Evolutionary conservation across 2,113 vertebrate genomes (phyloP).

Genomic region (Leptosomus discolor): DNA sequence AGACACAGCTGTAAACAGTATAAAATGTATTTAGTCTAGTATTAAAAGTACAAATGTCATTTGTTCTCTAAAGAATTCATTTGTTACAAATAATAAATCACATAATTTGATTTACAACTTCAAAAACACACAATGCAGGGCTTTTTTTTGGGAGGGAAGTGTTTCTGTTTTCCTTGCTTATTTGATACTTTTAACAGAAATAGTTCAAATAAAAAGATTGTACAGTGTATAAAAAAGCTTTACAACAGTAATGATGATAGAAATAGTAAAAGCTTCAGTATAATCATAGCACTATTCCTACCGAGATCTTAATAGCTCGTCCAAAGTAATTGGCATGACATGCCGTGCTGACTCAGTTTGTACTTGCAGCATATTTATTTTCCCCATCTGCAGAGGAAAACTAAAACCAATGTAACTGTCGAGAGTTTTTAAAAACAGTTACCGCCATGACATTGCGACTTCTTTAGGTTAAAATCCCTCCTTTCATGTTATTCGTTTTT

Average conservation of each 20-base stretch:
- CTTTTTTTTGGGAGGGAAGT: background rate
- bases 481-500: background rate
- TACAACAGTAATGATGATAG: background rate
- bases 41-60: background rate
- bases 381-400: background rate
- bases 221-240: background rate
- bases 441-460: background rate
- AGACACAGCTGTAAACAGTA: background rate
- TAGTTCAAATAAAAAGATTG: background rate
- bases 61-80: background rate
- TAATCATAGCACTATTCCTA: background rate
- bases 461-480: background rate
- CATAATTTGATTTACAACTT: background rate
- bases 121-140: background rate
- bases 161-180: background rate
- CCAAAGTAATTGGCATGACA: background rate
- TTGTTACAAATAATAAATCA: background rate
- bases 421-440: background rate
- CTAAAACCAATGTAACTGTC: background rate
- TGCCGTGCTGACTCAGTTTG: background rate
- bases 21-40: background rate
- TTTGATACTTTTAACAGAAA: background rate
- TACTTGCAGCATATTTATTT: background rate
- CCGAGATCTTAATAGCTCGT: background rate
- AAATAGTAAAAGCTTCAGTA: background rate